phyloP scores from a whole-genome alignment of 2,888 invertebrate genomes.

The Heliconius aoede region DNA sequence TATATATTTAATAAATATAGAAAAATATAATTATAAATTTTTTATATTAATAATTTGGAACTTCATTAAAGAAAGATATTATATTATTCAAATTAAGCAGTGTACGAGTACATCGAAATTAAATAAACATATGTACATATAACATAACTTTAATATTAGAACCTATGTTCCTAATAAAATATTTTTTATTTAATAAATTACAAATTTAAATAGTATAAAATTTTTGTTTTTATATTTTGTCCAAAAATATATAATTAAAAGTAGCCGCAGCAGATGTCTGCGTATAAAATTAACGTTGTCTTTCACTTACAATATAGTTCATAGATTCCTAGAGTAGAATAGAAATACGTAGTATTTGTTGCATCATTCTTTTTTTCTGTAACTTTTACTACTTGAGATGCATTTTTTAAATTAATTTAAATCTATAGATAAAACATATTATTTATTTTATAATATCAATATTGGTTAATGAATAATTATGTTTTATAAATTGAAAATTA shows the following conservation, averaged over 20 bases:
- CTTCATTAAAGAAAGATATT: too few species aligned
- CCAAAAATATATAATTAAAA: background rate
- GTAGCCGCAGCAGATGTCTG: background rate
- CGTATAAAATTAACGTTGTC: background rate
- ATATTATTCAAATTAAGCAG: too few species aligned
- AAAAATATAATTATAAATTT: too few species aligned
- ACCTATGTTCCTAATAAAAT: too few species aligned
- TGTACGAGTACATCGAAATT: too few species aligned
- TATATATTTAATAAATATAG: too few species aligned
- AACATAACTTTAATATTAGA: too few species aligned
- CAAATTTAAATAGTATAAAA: too few species aligned
- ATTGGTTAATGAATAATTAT: background rate
- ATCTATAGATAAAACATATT: background rate
- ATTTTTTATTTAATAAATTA: too few species aligned
- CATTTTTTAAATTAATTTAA: background rate
- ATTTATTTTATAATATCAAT: background rate
- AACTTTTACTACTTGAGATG: background rate
- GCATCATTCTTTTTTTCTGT: slow-evolving; percentile 14
- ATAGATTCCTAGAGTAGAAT: slow-evolving; percentile 19
- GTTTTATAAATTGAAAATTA: background rate
- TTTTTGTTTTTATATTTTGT: too few species aligned
- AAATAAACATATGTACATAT: too few species aligned
- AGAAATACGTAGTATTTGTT: slow-evolving; percentile 24
- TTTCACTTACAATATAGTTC: slow-evolving; percentile 22
- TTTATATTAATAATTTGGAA: too few species aligned